These are phyloP conservation scores for Eurois occulta DNA, from an alignment of 2,888 invertebrate genomes.

Conservation along the genomic window DNA sequence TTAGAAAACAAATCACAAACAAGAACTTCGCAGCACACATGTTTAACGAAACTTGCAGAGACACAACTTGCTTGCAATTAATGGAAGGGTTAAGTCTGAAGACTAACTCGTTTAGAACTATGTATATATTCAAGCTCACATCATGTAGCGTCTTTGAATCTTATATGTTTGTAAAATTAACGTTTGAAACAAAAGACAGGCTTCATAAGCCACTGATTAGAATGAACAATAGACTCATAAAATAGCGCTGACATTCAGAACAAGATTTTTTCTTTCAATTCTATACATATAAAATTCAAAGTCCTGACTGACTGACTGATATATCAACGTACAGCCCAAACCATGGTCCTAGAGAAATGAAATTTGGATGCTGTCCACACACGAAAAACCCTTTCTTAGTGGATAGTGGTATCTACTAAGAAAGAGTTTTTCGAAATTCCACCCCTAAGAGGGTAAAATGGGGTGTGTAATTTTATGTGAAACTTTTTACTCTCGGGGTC, in stretches of 20 bases:
- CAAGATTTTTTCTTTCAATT: not conserved
- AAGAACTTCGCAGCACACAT: slow-evolving; percentile 47
- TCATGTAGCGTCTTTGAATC: slow-evolving; percentile 11
- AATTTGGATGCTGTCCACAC: too few relatives aligned
- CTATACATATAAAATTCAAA: too few relatives aligned
- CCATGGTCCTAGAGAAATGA: too few relatives aligned
- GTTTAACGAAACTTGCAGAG: slow-evolving; percentile 67
- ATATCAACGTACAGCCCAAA: too few relatives aligned
- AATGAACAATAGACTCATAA: not conserved
- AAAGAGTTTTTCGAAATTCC: too few relatives aligned
- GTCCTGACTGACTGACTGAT: too few relatives aligned
- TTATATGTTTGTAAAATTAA: slow-evolving; percentile 1
- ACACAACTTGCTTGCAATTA: slow-evolving; percentile 77
- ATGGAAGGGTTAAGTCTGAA: slow-evolving; percentile 66
- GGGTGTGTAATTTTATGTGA: too few relatives aligned
- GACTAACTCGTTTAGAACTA: slow-evolving; percentile 64
- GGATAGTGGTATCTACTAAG: too few relatives aligned
- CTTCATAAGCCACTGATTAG: not conserved
- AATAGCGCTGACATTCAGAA: not conserved
- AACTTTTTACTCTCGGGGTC: too few relatives aligned
- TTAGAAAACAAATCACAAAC: slow-evolving; percentile 50
- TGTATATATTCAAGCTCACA: slow-evolving; percentile 51
- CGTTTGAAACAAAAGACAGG: not conserved
- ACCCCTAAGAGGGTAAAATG: too few relatives aligned
- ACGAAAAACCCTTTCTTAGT: too few relatives aligned